These are phyloP conservation scores for Rhodinocichla rosea DNA, from an alignment of 2,113 vertebrate genomes.

Conservation along the genomic window DNA sequence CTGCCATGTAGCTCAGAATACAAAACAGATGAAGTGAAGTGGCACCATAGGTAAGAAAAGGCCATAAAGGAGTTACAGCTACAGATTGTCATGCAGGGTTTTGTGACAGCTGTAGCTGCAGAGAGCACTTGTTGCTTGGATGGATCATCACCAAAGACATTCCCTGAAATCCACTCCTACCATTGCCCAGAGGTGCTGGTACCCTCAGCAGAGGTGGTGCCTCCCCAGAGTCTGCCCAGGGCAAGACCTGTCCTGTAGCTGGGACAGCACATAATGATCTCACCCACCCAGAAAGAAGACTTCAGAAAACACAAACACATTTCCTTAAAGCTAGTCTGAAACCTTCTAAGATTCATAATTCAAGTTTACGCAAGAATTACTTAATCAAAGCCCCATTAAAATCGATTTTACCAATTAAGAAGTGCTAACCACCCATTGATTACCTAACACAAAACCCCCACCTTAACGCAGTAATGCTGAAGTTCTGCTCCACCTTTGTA, in stretches of 20 bases:
- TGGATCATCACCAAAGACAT: background rate
- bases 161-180: background rate
- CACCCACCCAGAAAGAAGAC: background rate
- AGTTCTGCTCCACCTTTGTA: background rate
- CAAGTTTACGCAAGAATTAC: background rate
- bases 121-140: background rate
- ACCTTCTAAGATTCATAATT: background rate
- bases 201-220: background rate
- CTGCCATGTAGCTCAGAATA: background rate
- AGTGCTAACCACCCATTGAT: background rate
- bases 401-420: background rate
- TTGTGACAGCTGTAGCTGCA: background rate
- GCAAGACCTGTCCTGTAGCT: fast-evolving
- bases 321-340: background rate
- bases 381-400: conserved; percentile 9
- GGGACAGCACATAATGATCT: background rate
- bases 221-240: background rate
- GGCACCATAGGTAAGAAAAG: background rate
- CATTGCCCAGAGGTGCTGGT: background rate
- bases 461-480: background rate
- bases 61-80: background rate
- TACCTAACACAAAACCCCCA: background rate
- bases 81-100: background rate
- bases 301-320: background rate
- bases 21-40: background rate